Base-by-base conservation (phyloP, 2,888 invertebrate genomes). In the Lasius platythorax region DNA sequence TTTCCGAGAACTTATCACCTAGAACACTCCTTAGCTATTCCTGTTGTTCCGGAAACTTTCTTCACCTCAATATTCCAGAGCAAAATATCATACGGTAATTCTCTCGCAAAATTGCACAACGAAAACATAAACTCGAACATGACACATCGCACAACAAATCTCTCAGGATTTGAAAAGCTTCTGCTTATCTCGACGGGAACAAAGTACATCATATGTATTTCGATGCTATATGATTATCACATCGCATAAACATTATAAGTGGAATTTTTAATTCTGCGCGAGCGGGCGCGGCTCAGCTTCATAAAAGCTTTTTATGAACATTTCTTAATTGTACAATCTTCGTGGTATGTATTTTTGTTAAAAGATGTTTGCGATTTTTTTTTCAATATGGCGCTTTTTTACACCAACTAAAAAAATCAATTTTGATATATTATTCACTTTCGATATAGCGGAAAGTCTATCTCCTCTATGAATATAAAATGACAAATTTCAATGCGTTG, bases 341-440 rank as follows among this genome's bases (percentile, higher is more conserved):
- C 11, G 9, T 33, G 23, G 5, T 9, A 53, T 15, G 11, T 50
- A 50, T n/a, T 30, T 68, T 50, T 46, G 4, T 18, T 46, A 72
- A 72, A 56, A 72, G 30, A 23, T n/a, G 9, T 5, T 15, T 56
- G 15, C 53, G 15, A 67, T 70, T 33, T 33, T 37, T 40, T 58
- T 28, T 18, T 46, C 18, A 0, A 67, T 43, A 5, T 43, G 15
- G 8, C 15, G 3, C 1, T 12, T 58, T 40, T 30, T 40, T 61
- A 61, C 18, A 43, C 6, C 18, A 12, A 11, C 2, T 28, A 4
- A 30, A 18, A 18, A 61, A 43, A 12, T 43, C 30, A 30, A 61
- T 61, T 43, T 61, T 74, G 6, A 61, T 43, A 74, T 74, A 43
- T 58, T 73, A 58, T 40, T 40, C 58, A 73, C 2, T 56, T 58